Conservation (phyloP, 2,113 vertebrate species). For the Mustela nigripes region DNA sequence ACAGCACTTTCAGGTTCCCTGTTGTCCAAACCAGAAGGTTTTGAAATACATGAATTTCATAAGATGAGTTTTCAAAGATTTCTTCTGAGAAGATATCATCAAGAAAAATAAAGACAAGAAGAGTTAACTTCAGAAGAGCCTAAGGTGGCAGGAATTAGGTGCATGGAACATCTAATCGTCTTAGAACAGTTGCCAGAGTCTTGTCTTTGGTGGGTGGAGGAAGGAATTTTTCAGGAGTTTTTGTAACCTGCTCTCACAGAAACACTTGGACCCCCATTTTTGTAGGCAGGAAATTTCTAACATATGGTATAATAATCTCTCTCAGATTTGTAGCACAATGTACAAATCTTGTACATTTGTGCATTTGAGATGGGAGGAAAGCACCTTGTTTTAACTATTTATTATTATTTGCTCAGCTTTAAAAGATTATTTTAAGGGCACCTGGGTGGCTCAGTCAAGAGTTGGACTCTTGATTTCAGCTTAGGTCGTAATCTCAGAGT, state of each 20-base stretch:
- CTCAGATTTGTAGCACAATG: not conserved
- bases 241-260: not conserved
- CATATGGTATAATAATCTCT: not conserved
- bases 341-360: not conserved
- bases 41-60: not conserved
- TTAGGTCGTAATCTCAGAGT: not conserved
- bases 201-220: not conserved
- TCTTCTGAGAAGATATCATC: not conserved
- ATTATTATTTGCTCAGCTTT: slow-evolving; percentile 7
- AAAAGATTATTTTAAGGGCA: not conserved
- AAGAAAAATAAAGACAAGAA: not conserved
- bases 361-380: not conserved
- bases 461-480: not conserved
- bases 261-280: not conserved
- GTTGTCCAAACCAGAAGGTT: slow-evolving; percentile 14
- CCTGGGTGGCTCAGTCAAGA: not conserved
- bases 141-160: not conserved
- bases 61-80: slow-evolving; percentile 22
- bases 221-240: not conserved
- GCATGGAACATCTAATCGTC: not conserved
- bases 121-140: not conserved
- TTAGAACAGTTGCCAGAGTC: not conserved
- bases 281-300: not conserved
- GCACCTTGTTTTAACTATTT: not conserved
- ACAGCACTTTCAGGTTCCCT: not conserved